A percentile compares a stretch with the other conserved stretches of the same genome.
These are phyloP conservation scores for Oryzias curvinotus DNA, from an alignment of 2,113 vertebrate species.

Conservation along the genomic window DNA sequence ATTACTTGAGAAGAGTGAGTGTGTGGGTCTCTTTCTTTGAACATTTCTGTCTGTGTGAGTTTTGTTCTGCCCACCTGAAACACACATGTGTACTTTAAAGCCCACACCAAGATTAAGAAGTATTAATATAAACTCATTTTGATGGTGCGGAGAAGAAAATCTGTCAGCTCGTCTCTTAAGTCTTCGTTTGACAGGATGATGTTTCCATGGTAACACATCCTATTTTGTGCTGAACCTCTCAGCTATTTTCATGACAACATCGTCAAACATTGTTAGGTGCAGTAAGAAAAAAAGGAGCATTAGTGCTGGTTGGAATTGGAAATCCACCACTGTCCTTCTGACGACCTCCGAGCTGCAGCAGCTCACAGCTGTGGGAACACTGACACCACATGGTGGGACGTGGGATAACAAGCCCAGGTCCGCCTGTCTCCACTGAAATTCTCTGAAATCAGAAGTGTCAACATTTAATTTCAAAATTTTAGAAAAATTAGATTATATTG, in stretches of 20 bases:
- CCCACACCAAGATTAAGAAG: not conserved
- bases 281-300: conserved; percentile 3
- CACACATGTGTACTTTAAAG: not conserved
- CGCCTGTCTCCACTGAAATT: no score
- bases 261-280: not conserved
- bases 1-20: no score
- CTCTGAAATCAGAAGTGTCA: no score
- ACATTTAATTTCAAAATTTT: no score
- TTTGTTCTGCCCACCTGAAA: not conserved
- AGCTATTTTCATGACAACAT: conserved; percentile 5
- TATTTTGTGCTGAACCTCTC: not conserved
- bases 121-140: not conserved
- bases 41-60: no score
- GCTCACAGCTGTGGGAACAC: not conserved
- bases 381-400: conserved; percentile 30
- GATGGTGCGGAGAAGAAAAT: not conserved
- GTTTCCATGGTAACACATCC: conserved; percentile 36
- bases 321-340: conserved; percentile 10
- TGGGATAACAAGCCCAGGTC: not conserved
- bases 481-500: no score
- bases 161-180: not conserved
- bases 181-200: conserved; percentile 5
- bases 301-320: conserved; percentile 8
- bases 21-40: no score
- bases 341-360: conserved; percentile 11